A percentile compares a stretch with the other conserved stretches of the same genome.
These are phyloP conservation scores for Plecotus auritus DNA, from an alignment of 2,113 vertebrate genomes.

Conservation along the genomic window DNA sequence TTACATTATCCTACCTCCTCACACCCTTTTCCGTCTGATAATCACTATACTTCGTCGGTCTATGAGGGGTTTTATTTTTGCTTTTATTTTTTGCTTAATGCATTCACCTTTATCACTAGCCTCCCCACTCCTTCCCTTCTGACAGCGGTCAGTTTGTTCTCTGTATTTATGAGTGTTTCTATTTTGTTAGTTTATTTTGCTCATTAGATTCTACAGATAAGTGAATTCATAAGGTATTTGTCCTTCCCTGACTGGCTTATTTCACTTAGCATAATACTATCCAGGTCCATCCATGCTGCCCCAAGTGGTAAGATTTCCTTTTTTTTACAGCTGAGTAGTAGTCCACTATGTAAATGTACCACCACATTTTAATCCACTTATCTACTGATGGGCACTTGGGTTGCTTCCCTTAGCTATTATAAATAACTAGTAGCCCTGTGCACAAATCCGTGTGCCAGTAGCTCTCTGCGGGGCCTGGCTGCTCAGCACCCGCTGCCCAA, in stretches of 20 bases:
- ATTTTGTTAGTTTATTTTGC: not conserved
- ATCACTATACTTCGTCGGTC: not conserved
- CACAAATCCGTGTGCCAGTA: no score
- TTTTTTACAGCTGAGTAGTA: not conserved
- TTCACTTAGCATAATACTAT: not conserved
- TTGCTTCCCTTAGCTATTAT: not conserved
- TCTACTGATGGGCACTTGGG: not conserved
- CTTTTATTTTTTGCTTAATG: not conserved
- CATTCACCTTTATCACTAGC: not conserved
- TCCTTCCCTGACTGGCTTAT: not conserved
- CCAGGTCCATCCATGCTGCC: not conserved
- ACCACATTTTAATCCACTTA: not conserved
- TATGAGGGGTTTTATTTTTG: no score
- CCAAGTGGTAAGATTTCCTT: not conserved
- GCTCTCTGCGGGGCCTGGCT: no score
- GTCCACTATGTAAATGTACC: not conserved
- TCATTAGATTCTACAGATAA: not conserved
- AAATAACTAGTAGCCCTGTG: not conserved
- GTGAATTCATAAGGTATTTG: not conserved
- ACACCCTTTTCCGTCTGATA: not conserved
- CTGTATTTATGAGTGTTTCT: not conserved
- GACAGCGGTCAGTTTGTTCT: not conserved
- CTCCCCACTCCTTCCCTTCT: not conserved
- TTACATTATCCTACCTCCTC: not conserved
- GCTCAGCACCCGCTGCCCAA: no score